These are phyloP conservation scores for Camponotus pennsylvanicus DNA, from an alignment of 1,140 invertebrate species.

Conservation along the genomic window DNA sequence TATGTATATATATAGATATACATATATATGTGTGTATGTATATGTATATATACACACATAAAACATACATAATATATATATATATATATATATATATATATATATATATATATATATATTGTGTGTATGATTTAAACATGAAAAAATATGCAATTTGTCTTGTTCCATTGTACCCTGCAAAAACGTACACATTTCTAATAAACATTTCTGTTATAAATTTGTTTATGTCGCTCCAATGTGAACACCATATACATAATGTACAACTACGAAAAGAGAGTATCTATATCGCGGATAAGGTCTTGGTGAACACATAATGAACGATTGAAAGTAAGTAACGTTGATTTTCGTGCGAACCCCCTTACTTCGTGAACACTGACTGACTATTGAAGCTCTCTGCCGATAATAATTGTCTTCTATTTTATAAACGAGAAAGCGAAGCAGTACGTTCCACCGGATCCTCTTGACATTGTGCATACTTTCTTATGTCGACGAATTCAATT, in stretches of 20 bases:
- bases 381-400: constrained; percentile 69
- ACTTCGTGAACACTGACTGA: constrained; percentile 67
- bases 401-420: constrained; percentile 75
- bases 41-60: no score
- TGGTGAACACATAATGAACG: constrained; percentile 5
- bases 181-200: constrained; percentile 2
- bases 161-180: constrained; percentile 1
- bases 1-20: neutral
- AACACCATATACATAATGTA: constrained; percentile 70
- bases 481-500: constrained; percentile 46
- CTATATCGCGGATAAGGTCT: constrained; percentile 56
- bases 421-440: constrained; percentile 71
- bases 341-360: constrained; percentile 58
- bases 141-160: constrained; percentile 27
- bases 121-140: neutral
- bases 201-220: constrained; percentile 48
- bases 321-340: constrained; percentile 53
- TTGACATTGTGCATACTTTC: constrained; percentile 14
- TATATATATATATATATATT: neutral
- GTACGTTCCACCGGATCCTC: constrained; percentile 58
- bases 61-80: no score
- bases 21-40: neutral
- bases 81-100: no score
- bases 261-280: constrained; percentile 59
- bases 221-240: constrained; percentile 38